Conservation (phyloP, 2,113 vertebrate genomes). For the Lethenteron camtschaticum region DNA sequence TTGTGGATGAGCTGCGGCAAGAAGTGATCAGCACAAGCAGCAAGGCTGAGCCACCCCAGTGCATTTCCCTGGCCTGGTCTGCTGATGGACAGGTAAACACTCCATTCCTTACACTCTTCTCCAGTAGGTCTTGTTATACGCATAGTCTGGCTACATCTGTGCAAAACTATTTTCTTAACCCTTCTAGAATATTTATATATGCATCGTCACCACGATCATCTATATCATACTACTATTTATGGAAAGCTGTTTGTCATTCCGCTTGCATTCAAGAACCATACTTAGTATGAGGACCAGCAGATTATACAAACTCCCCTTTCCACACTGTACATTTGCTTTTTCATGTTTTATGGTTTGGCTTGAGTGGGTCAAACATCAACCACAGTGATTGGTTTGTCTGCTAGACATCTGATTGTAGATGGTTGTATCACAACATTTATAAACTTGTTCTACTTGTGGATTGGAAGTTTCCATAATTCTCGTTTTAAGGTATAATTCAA, state of each 20-base stretch:
- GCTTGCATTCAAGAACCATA: not conserved
- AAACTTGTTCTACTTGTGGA: too few relatives aligned
- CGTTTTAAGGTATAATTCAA: too few relatives aligned
- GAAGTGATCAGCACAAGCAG: slow-evolving; percentile 92
- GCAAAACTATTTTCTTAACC: too few relatives aligned
- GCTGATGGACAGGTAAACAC: slow-evolving; percentile 73
- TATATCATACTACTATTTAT: not conserved
- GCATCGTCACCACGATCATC: not conserved
- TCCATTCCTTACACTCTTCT: not conserved
- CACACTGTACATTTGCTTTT: too few relatives aligned
- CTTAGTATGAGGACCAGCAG: not conserved
- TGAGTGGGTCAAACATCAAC: too few relatives aligned
- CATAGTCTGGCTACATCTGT: not conserved
- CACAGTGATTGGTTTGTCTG: too few relatives aligned
- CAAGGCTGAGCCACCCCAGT: slow-evolving; percentile 80
- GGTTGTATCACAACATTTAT: too few relatives aligned
- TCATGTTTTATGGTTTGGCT: too few relatives aligned
- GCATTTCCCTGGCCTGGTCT: slow-evolving; percentile 81
- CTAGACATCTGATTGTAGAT: too few relatives aligned
- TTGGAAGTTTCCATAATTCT: too few relatives aligned
- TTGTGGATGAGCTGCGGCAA: slow-evolving; percentile 87
- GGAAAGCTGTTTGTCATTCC: not conserved
- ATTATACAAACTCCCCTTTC: too few relatives aligned
- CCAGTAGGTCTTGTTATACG: not conserved
- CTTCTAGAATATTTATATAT: not conserved